Base-by-base conservation (phyloP, 1,140 invertebrate genomes). In the Hydropsyche tenuis region DNA sequence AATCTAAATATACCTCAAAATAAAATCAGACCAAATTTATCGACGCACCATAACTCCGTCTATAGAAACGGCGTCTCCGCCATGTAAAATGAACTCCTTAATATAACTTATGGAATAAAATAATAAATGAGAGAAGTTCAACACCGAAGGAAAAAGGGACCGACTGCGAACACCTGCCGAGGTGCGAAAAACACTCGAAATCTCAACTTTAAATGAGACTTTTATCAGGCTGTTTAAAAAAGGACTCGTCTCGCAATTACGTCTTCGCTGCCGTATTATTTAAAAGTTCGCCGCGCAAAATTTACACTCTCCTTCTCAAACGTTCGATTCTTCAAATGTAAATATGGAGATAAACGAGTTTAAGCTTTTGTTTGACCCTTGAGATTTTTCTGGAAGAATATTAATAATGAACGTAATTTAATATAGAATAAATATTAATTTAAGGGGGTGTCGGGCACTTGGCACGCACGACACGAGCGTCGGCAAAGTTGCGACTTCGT, bases 401-500 rank as follows among this genome's bases (percentile, higher is more conserved):
- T 5, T 16, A 22, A 51, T 51, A n/a, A 16, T 22, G 4, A 16
- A 14, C 20, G 1, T 60, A 27, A 60, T n/a, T 60, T 23, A 60
- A 60, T 60, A 60, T 14, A 60, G 9, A 3, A 27, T 60, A 14
- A 48, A 23, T 45, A 68, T 68, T 48, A 68, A 68, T 68, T 68
- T 48, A 7, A 48, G 45, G 3, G 30, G 9, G 30, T 37, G 30
- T 66, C 12, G 42, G 63, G 14, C 18, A 42, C 43, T 45, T 48
- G 37, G 65, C 22, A 48, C 27, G 65, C 65, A 48, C 42, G 42
- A n/a, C 37, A 46, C 23, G 64, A 66, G 45, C 64, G 25, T 45
- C 63, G 20, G 12, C 30, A 48, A 68, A 65, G 74, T 76, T 73
- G 74, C 62, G 72, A 56, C 71, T 76, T 16, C 74, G 74, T 73